Base-by-base conservation (phyloP, 2,113 vertebrate genomes). In the Nannospalax galili region DNA sequence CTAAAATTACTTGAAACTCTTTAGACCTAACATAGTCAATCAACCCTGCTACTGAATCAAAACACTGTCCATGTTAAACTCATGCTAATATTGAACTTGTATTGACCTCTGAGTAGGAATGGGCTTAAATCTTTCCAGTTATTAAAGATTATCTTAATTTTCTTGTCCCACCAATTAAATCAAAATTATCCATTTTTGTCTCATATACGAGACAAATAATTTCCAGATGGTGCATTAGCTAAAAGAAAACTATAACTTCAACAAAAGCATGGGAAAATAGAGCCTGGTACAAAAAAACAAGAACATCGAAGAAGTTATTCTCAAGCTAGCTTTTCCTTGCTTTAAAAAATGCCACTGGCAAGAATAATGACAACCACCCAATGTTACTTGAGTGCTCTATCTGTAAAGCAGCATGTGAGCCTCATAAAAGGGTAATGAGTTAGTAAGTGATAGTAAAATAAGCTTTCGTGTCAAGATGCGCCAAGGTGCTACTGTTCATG, bases 391-490 rank as follows among this genome's bases (percentile, higher is more conserved):
- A 96, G 96, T 96, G 96, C 96, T 96, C 93, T 98, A 98, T 98
- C 98, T 97, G 95, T 98, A 98, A 98, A 98, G 95, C 98, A 98
- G 97, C 97, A 97, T 97, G 98, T 84, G 98, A 97, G 95, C 95
- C 95, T 98, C 98, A 98, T 98, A 98, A 98, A 98, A 98, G 92
- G 91, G 95, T 97, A 98, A 98, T 91, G 74, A 98, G 96, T 98
- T 98, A 96, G 97, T 98, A 98, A 98, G 97, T 98, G 97, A 97
- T 98, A 97, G 98, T 98, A 98, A 98, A 98, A 98, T 97, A 97
- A 98, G 93, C 88, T 98, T 98, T 98, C 97, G 97, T 48, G 93
- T 97, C 97, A 97, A 95, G 96, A 97, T 95, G 93, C 60, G 94
- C 77, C 37, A 93, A 98, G 87, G 94, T 95, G 77, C 73, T 96